A percentile compares a stretch with the other conserved stretches of the same genome.
Evolutionary conservation across 2,113 vertebrate species (phyloP).

Genomic region (Etheostoma cragini): DNA sequence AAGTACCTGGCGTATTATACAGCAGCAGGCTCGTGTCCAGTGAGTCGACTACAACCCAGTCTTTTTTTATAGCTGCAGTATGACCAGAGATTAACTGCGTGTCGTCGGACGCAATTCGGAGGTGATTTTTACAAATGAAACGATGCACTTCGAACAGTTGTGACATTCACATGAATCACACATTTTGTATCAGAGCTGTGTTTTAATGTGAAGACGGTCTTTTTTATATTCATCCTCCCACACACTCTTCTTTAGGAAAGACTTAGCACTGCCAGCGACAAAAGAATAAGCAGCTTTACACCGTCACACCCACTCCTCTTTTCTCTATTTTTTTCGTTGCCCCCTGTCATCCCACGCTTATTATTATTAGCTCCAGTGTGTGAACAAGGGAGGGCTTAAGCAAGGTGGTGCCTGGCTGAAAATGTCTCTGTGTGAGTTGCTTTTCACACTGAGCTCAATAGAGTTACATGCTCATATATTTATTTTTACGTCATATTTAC

Average conservation of each 20-base stretch:
- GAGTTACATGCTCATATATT: slow-evolving; percentile 5
- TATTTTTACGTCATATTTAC: slow-evolving; percentile 32
- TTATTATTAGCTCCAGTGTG: slow-evolving; percentile 54
- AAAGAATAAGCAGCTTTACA: slow-evolving; percentile 54
- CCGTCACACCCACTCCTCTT: slow-evolving; percentile 35
- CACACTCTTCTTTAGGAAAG: slow-evolving; percentile 50
- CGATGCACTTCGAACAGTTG: neutral
- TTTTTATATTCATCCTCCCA: slow-evolving; percentile 49
- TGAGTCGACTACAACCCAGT: neutral
- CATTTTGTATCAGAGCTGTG: slow-evolving; percentile 22
- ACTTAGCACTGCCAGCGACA: slow-evolving; percentile 37
- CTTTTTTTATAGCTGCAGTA: neutral
- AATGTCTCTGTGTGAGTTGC: slow-evolving; percentile 22
- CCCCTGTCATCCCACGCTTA: slow-evolving; percentile 31
- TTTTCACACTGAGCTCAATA: slow-evolving; percentile 31
- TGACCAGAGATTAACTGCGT: neutral
- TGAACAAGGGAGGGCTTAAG: slow-evolving; percentile 27
- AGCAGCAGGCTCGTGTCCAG: neutral
- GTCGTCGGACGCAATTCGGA: neutral
- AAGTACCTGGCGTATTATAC: neutral
- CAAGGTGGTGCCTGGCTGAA: slow-evolving; percentile 18
- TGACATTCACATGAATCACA: slow-evolving; percentile 25
- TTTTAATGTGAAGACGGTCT: slow-evolving; percentile 15
- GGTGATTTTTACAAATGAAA: neutral
- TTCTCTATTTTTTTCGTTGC: neutral